Conservation (phyloP, 1,140 invertebrate genomes). For the Vanessa tameamea region DNA sequence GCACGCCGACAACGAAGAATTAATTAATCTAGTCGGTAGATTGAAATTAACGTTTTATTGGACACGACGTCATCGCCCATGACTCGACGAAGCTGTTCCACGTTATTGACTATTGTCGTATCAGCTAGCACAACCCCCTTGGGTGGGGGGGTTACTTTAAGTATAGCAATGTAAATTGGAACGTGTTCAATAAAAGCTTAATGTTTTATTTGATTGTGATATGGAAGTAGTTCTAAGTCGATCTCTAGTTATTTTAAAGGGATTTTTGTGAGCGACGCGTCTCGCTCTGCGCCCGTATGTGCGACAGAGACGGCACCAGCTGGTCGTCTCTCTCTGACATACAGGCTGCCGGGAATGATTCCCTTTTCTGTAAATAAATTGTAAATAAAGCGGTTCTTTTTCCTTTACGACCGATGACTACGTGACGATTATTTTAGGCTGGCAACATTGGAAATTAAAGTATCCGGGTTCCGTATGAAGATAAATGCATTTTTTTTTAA, state of each 20-base stretch:
- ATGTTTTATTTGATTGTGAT: slow-evolving; percentile 38
- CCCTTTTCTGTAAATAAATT: slow-evolving; percentile 25
- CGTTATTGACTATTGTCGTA: too few relatives aligned
- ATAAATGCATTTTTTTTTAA: neutral
- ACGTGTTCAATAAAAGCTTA: slow-evolving; percentile 19
- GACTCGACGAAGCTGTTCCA: too few relatives aligned
- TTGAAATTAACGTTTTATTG: slow-evolving; percentile 6
- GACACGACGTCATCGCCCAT: neutral
- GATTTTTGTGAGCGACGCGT: slow-evolving; percentile 24
- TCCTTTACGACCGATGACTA: slow-evolving; percentile 19
- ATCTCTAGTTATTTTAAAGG: slow-evolving; percentile 26
- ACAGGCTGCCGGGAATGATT: neutral
- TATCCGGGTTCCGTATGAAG: neutral
- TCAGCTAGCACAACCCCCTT: too few relatives aligned
- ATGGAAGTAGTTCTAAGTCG: slow-evolving; percentile 25
- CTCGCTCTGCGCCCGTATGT: neutral
- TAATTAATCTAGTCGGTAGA: slow-evolving; percentile 52
- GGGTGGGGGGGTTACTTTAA: too few relatives aligned
- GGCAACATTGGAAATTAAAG: neutral
- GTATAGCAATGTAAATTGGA: neutral
- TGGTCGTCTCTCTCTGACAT: neutral
- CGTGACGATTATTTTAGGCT: slow-evolving; percentile 10
- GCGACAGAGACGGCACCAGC: neutral
- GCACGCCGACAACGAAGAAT: slow-evolving; percentile 72
- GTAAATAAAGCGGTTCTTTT: slow-evolving; percentile 31